phyloP scores from a whole-genome alignment of 2,113 vertebrate species.

The Antechinus stuartii region DNA sequence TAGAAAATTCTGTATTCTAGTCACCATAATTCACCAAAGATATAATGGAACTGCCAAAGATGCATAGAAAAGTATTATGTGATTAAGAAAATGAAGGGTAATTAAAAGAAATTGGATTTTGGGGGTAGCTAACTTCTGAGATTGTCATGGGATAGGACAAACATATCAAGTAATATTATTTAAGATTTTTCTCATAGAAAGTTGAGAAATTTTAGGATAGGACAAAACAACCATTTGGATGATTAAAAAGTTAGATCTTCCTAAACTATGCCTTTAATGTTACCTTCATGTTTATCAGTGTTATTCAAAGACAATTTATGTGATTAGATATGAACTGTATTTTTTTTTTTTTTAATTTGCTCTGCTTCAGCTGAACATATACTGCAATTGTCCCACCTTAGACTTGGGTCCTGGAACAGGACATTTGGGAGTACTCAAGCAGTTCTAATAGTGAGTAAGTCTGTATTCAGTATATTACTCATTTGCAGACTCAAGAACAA shows the following conservation, averaged over 20 bases:
- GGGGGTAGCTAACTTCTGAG: background rate
- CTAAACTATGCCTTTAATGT: background rate
- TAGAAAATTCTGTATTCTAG: slow-evolving; percentile 40
- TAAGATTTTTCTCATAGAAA: background rate
- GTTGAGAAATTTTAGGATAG: slow-evolving; percentile 20
- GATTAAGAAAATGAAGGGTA: background rate
- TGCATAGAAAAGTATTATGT: background rate
- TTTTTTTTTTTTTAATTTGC: slow-evolving; percentile 24
- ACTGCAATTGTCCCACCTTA: background rate
- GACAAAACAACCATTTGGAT: background rate
- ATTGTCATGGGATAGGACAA: background rate
- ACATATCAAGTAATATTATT: background rate
- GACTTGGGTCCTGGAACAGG: slow-evolving; percentile 11
- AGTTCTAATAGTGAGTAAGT: slow-evolving; percentile 27
- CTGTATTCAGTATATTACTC: background rate
- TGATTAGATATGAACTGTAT: slow-evolving; percentile 44
- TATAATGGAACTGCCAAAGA: slow-evolving; percentile 44
- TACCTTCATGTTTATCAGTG: background rate
- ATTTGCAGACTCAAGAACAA: slow-evolving; percentile 18
- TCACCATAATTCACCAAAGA: slow-evolving; percentile 45
- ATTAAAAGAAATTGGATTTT: background rate
- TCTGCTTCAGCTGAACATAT: background rate
- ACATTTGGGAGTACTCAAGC: background rate
- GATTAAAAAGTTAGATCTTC: background rate
- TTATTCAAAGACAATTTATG: background rate